phyloP scores from a whole-genome alignment of 1,140 invertebrate species.

The Drosophila arawakana region DNA sequence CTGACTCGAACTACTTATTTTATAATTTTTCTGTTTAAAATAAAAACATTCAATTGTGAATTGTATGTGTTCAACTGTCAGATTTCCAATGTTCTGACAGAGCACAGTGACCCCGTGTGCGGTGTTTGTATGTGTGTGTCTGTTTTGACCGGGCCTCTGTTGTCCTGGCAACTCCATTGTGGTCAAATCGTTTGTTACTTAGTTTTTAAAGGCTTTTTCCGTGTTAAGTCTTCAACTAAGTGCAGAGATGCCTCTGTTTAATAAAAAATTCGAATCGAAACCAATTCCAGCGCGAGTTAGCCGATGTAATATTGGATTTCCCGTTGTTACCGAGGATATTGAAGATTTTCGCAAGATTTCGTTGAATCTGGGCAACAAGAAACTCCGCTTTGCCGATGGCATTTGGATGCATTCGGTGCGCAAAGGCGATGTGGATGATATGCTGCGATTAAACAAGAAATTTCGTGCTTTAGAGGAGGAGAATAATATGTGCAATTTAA shows the following conservation, averaged over 20 bases:
- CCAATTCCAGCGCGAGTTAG: conserved; percentile 66
- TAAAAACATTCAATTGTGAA: neutral
- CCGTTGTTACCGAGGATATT: conserved; percentile 69
- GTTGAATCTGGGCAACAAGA: conserved; percentile 76
- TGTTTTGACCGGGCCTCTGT: conserved; percentile 34
- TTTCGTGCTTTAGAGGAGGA: conserved; percentile 76
- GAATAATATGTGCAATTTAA: conserved; percentile 80
- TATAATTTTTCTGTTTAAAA: neutral
- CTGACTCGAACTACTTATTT: neutral
- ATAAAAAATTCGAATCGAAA: conserved; percentile 81
- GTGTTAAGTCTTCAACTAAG: neutral
- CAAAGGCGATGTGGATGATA: conserved; percentile 74
- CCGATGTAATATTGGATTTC: conserved; percentile 72
- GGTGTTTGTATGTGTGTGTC: conserved; percentile 21
- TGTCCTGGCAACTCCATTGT: conserved; percentile 64
- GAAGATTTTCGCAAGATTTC: conserved; percentile 75
- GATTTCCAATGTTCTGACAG: conserved; percentile 34
- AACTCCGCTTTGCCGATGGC: conserved; percentile 79
- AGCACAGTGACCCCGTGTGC: conserved; percentile 19
- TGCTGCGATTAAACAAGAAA: conserved; percentile 71
- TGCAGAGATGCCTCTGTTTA: conserved; percentile 74
- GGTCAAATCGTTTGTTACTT: conserved; percentile 21
- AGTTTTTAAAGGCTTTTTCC: conserved; percentile 10
- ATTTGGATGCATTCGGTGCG: conserved; percentile 78
- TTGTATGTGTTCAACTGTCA: conserved; percentile 23